Evolutionary conservation across 1,140 invertebrate species (phyloP), one percentile per base, ranked within the genome.

Genomic region (Heliconius congener): DNA sequence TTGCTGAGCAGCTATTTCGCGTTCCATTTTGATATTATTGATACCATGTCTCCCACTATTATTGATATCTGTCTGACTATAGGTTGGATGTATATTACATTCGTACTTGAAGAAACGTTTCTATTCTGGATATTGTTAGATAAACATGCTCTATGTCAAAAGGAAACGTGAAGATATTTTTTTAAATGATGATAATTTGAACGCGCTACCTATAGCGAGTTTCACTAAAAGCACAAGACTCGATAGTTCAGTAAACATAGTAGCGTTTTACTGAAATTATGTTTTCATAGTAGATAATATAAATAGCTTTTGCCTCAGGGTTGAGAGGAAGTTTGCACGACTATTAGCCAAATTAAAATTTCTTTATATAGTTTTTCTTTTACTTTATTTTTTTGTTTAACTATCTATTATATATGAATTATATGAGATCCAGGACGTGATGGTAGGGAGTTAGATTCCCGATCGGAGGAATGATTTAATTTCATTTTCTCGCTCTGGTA

Each of bases 281-380:
- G 60, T 66, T 66, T 66, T 66, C 60, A 66, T 30, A 66, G 60
- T 27, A 66, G 60, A 66, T 66, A 66, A 66, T 66, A 66, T 66
- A 66, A 30, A 66, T 30, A 66, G 60, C 3, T 66, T 66, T 30
- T 66, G 60, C 60, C 60, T 27, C 60, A 66, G 60, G 55, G 60
- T 23, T 66, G 23, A 30, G 60, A 66, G 60, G 60, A 66, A 66
- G 60, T 66, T 66, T 66, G 60, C 60, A 66, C 23, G 60, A 66
- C 60, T 66, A 66, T 66, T 66, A 66, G 60, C 19, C 60, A 66
- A 66, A 66, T 66, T 66, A 66, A 66, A 66, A 66, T 66, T 66
- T 30, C 55, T 60, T 16, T 66, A 66, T 66, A 66, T 66, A 30
- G 55, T 27, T 30, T 66, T 66, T 66, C 60, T 30, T 66, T 66